phyloP scores from a whole-genome alignment of 2,888 invertebrate genomes.

The Criorhina ranunculi region DNA sequence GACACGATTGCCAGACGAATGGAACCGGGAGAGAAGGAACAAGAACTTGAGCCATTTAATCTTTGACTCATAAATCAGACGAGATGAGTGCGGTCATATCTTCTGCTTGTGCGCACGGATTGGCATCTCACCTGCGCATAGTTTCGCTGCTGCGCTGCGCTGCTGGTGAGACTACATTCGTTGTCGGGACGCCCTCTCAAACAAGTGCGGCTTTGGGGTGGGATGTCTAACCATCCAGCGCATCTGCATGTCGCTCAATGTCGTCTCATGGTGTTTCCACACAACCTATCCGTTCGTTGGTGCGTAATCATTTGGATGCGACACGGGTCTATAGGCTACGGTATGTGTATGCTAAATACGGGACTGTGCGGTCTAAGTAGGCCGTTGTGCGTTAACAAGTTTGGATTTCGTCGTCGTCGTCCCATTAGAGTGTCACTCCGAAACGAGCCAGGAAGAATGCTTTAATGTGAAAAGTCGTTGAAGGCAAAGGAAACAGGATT shows the following conservation, averaged over 20 bases:
- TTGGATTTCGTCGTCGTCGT: constrained; percentile 35
- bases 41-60: constrained; percentile 55
- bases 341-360: constrained; percentile 4
- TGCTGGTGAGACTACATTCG: no score
- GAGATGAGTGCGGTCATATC: constrained; percentile 51
- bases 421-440: constrained; percentile 42
- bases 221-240: constrained; percentile 33
- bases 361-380: constrained; percentile 41
- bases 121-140: constrained; percentile 40
- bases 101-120: constrained; percentile 24
- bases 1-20: constrained; percentile 29
- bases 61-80: constrained; percentile 61
- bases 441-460: constrained; percentile 15
- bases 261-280: constrained; percentile 27
- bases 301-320: constrained; percentile 15
- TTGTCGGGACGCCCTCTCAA: constrained; percentile 22
- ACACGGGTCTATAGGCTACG: not conserved
- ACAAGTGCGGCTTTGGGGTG: constrained; percentile 49
- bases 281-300: not conserved
- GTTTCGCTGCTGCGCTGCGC: not conserved
- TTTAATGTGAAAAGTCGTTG: not conserved
- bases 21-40: constrained; percentile 2
- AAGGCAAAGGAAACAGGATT: constrained; percentile 1
- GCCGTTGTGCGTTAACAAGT: constrained; percentile 54
- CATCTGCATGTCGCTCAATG: constrained; percentile 47